Conservation (phyloP, 2,888 invertebrate genomes). For the Hesperia comma region DNA sequence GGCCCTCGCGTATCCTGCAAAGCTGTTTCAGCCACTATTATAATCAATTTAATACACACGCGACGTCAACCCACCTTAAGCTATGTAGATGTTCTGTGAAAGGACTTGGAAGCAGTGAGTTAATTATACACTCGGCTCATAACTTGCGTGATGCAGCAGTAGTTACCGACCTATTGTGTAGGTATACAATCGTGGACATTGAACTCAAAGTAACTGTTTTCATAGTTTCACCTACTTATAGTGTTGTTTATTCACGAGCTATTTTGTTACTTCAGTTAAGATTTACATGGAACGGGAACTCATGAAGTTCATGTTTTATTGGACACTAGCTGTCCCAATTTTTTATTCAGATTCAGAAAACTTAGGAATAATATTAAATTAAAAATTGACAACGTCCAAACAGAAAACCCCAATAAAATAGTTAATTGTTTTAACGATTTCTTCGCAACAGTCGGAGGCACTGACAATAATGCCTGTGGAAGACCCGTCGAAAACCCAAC, state of each 20-base stretch:
- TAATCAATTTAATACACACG: conserved; percentile 26
- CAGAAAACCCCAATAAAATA: too few species aligned
- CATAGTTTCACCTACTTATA: background rate
- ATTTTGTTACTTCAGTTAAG: background rate
- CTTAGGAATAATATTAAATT: too few species aligned
- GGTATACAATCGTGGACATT: background rate
- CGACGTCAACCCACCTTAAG: background rate
- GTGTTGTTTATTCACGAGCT: background rate
- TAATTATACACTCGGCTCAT: conserved; percentile 7
- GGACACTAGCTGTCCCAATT: too few species aligned
- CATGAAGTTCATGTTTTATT: too few species aligned
- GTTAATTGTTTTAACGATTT: too few species aligned
- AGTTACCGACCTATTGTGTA: background rate
- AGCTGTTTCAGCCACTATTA: conserved; percentile 42
- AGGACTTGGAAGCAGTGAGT: conserved; percentile 10
- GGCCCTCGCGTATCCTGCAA: background rate
- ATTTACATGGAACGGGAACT: too few species aligned
- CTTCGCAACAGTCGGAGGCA: too few species aligned
- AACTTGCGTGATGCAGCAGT: conserved; percentile 6
- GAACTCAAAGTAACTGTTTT: background rate
- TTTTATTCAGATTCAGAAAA: too few species aligned
- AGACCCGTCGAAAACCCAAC: too few species aligned
- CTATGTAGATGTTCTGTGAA: conserved; percentile 4
- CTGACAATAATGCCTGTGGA: too few species aligned
- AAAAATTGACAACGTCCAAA: too few species aligned